Conservation (phyloP, 2,797 vertebrate genomes). For the Hydrolagus colliei region DNA sequence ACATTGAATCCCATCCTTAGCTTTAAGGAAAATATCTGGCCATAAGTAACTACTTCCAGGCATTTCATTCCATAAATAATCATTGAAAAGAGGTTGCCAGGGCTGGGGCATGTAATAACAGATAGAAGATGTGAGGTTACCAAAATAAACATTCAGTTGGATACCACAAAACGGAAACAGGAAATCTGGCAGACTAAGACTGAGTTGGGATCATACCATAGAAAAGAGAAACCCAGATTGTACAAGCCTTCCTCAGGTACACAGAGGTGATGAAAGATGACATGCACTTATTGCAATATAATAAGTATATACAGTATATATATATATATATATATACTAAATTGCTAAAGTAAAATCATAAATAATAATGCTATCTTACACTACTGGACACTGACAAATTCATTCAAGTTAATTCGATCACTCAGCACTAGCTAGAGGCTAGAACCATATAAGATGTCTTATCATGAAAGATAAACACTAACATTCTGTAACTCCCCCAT, state of each 20-base stretch:
- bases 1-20: background rate
- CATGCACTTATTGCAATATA: background rate
- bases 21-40: conserved; percentile 13
- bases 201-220: conserved; percentile 11
- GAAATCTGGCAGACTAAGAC: conserved; percentile 16
- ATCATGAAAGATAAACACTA: too few species aligned
- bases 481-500: too few species aligned
- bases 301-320: too few species aligned
- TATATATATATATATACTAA: too few species aligned
- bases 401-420: too few species aligned
- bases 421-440: too few species aligned
- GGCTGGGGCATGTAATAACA: background rate
- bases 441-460: too few species aligned
- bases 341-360: too few species aligned
- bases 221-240: background rate
- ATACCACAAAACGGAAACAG: conserved; percentile 25
- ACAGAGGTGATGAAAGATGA: background rate
- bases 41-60: conserved; percentile 15
- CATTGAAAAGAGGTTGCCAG: conserved; percentile 8
- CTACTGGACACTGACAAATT: too few species aligned
- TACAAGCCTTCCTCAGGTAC: background rate
- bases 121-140: conserved; percentile 23
- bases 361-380: too few species aligned
- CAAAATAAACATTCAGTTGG: conserved; percentile 24
- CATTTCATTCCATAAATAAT: conserved; percentile 23